Base-by-base conservation (phyloP, 1,140 invertebrate genomes). In the Harpegnathos saltator region DNA sequence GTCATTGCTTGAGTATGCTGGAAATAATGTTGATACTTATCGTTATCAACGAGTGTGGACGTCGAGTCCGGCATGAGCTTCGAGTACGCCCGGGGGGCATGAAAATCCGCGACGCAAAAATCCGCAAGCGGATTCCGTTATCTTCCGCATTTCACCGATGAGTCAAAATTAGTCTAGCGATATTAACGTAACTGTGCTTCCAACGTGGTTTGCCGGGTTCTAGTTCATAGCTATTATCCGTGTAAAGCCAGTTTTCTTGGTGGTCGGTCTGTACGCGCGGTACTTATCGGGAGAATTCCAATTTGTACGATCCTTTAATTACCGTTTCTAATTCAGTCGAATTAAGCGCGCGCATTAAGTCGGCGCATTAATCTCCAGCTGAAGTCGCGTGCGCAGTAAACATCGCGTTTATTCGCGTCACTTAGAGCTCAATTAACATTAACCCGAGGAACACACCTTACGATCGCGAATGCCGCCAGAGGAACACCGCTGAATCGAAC, bases 111-210 rank as follows among this genome's bases (percentile, higher is more conserved):
- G n/a, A 78, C 29, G 75, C 65, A 33, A 78, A 69, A 78, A 69
- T 68, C 33, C 14, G 22, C 5, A 33, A 26, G 33, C 19, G 65
- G 52, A 29, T 71, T 44, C 65, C 75, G 65, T 69, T 80, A 80
- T 80, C 75, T 69, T 80, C 65, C 63, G 65, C 52, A 33, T 80
- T 80, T 80, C 65, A 71, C 63, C 33, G 75, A 75, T 62, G 61
- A 71, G 33, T 80, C 75, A 71, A 80, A 80, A 80, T 80, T 80
- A 71, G 52, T 71, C 65, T 69, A 71, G 75, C 75, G 65, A 80
- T 71, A 80, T 80, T 80, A 80, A 80, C 65, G 75, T 80, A 80
- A 80, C 75, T 80, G 75, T 80, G 75, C 75, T 80, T 80, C 48
- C 75, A 80, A 38, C 52, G 65, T 69, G 33, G 63, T 33, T 59